These are phyloP conservation scores for Drusus annulatus DNA, from an alignment of 1,140 invertebrate genomes.

Conservation along the genomic window DNA sequence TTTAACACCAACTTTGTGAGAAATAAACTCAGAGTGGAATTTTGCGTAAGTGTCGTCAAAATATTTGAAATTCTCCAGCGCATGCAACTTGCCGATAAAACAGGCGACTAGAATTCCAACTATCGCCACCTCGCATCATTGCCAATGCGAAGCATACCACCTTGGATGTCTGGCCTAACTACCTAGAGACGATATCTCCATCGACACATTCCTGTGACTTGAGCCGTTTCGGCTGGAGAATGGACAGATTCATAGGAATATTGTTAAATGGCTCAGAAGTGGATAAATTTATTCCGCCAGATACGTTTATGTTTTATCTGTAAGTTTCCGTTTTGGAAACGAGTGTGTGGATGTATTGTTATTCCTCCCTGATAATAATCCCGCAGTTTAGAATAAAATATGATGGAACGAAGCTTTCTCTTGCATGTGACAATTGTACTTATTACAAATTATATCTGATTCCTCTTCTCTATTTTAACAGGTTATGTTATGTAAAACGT, in stretches of 20 bases:
- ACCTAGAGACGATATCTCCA: not conserved
- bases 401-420: not conserved
- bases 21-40: not conserved
- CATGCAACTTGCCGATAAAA: conserved; percentile 23
- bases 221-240: not conserved
- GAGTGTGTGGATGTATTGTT: conserved; percentile 42
- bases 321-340: conserved; percentile 32
- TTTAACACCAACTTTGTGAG: not conserved
- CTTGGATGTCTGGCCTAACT: conserved; percentile 11
- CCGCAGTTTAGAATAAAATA: not conserved
- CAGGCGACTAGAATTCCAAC: conserved; percentile 32
- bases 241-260: conserved; percentile 37
- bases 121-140: conserved; percentile 40
- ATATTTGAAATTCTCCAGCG: not conserved
- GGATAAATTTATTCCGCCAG: conserved; percentile 58
- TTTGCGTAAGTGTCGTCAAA: not conserved
- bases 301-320: conserved; percentile 56
- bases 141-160: conserved; percentile 39
- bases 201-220: not conserved
- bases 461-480: no score
- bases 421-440: no score
- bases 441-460: no score
- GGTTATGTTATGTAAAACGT: no score
- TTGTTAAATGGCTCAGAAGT: conserved; percentile 57
- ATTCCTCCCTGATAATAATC: conserved; percentile 7